A percentile compares a stretch with the other conserved stretches of the same genome.
Conservation (phyloP, 2,113 vertebrate genomes). For the Pitta sordida region DNA sequence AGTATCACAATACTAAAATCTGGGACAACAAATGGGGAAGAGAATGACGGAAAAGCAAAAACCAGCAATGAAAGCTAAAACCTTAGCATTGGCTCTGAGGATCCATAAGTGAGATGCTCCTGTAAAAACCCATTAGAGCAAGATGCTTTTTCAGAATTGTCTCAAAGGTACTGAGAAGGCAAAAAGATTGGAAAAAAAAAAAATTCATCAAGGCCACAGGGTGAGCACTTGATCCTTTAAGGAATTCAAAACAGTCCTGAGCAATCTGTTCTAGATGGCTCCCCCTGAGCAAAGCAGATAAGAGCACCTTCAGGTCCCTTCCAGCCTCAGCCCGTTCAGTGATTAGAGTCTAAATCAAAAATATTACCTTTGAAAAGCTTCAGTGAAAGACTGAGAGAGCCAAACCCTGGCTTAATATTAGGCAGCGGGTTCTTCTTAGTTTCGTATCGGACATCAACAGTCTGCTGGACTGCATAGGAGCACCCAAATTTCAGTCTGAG, state of each 20-base stretch:
- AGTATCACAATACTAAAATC: background rate
- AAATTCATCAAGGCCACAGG: background rate
- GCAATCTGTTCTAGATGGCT: background rate
- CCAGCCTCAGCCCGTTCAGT: background rate
- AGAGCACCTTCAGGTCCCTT: background rate
- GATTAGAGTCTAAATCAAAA: too few relatives aligned
- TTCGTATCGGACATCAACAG: background rate
- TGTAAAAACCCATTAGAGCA: background rate
- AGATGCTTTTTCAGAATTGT: background rate
- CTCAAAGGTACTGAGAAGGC: background rate
- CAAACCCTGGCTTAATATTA: slow-evolving; percentile 12
- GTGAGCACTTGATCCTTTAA: background rate
- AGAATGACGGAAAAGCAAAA: background rate
- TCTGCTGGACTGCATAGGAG: slow-evolving; percentile 2
- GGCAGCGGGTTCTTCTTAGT: background rate
- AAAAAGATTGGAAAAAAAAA: background rate
- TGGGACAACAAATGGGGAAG: background rate
- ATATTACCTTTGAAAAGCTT: slow-evolving; percentile 64
- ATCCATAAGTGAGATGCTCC: background rate
- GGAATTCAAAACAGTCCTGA: background rate
- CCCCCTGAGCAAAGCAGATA: background rate
- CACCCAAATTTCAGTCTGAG: slow-evolving; percentile 49
- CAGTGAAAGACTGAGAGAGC: slow-evolving; percentile 21
- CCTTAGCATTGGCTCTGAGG: background rate
- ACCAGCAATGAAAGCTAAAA: background rate